Conservation (phyloP, 2,797 vertebrate species). For the Melopsittacus undulatus region DNA sequence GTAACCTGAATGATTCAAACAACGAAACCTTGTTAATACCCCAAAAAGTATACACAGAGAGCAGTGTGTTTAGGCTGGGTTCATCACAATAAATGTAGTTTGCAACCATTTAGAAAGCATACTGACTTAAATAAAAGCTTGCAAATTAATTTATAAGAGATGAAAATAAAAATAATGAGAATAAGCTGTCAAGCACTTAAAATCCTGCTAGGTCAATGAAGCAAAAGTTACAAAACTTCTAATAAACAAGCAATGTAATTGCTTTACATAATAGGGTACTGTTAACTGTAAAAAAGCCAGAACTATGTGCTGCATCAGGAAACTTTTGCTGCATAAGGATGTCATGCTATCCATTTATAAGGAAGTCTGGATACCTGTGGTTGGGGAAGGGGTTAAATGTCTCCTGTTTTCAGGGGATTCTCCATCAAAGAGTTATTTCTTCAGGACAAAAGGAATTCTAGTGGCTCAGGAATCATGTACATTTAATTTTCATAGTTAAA, state of each 20-base stretch:
- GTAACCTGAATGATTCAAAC: conserved; percentile 78
- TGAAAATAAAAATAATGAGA: not conserved
- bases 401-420: not conserved
- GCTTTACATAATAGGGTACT: not conserved
- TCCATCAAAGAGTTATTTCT: not conserved
- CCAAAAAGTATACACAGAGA: conserved; percentile 29
- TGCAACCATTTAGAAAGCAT: conserved; percentile 44
- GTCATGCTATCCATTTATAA: conserved; percentile 33
- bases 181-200: not conserved
- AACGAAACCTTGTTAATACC: conserved; percentile 74
- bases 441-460: not conserved
- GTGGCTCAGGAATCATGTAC: not conserved
- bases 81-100: not conserved
- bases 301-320: conserved; percentile 19
- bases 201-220: not conserved
- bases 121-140: not conserved
- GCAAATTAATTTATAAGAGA: not conserved
- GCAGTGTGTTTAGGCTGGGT: conserved; percentile 47
- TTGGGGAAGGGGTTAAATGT: not conserved
- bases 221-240: not conserved
- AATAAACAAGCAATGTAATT: not conserved
- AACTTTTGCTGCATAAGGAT: conserved; percentile 21
- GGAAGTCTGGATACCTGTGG: not conserved
- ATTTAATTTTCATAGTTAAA: not conserved
- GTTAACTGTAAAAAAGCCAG: conserved; percentile 27